Evolutionary conservation across 2,113 vertebrate species (phyloP).

Genomic region (Meles meles): DNA sequence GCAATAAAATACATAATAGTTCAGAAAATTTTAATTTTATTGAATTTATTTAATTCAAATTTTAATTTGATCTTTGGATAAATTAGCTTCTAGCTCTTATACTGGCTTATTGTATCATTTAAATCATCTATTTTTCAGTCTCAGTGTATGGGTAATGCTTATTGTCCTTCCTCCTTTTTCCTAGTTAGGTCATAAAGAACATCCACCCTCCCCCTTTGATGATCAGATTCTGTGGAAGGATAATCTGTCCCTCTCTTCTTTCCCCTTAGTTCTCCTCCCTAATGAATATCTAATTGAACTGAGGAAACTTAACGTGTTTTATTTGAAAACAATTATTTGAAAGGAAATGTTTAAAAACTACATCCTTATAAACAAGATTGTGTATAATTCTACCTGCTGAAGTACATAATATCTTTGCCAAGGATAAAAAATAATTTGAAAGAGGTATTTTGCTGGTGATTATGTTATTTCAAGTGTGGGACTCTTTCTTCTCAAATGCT

Average conservation of each 20-base stretch:
- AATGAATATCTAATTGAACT: background rate
- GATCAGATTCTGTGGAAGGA: background rate
- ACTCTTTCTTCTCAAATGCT: background rate
- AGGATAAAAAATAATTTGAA: background rate
- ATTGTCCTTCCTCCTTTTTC: background rate
- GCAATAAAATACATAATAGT: background rate
- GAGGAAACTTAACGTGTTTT: background rate
- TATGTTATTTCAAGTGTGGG: background rate
- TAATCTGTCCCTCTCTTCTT: background rate
- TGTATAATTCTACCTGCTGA: background rate
- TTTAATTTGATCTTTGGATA: background rate
- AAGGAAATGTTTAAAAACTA: background rate
- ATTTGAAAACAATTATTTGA: background rate
- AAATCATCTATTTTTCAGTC: background rate
- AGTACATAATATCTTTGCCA: background rate
- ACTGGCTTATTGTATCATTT: background rate
- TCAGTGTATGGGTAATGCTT: background rate
- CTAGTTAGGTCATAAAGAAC: background rate
- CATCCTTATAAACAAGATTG: background rate
- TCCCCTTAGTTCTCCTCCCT: background rate
- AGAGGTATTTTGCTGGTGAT: background rate
- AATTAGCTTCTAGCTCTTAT: background rate
- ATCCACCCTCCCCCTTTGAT: background rate
- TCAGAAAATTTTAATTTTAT: background rate
- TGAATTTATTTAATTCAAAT: background rate